Base-by-base conservation (phyloP, 53 echinoderm and acorn worm genomes). In the Actinopyga echinites region DNA sequence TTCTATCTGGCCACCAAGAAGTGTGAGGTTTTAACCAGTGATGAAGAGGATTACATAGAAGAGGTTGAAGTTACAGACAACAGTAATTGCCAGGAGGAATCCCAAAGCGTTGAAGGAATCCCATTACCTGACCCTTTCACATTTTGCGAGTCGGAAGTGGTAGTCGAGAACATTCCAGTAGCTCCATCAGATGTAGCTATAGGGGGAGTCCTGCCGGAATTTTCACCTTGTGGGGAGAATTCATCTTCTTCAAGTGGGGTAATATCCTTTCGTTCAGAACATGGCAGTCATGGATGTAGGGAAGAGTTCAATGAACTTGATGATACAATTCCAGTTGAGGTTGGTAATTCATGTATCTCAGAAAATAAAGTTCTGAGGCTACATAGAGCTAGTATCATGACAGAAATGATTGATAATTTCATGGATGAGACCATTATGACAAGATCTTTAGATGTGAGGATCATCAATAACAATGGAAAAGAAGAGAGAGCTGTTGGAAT, bases 401-500 rank as follows among this genome's bases (percentile, higher is more conserved):
- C 22, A 63, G 64, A 63, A 63, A 21, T 63, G 64, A 6, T 63
- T 23, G 28, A 55, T 17, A 26, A 55, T 21, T 56, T 57, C 57
- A 57, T 26, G 6, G 59, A 32, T 57, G 56, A 79, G 4, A 21
- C 30, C 11, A 79, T 57, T 15, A 79, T 79, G 35, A 9, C 53
- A 54, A 59, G 11, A 28, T 22, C 24, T 22, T 10, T 25, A 4
- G 56, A 78, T 12, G 52, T 54, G 12, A 78, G 28, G 29, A 79
- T 79, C 7, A 79, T 79, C 3, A 28, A 55, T 22, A 30, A 79
- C 37, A 79, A 61, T 30, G 80, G 80, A 21, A 10, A 61, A 6
- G 44, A 22, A 2, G 82, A 81, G 36, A 63, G 21, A 12, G 82
- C 38, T 2, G 22, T 26, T 30, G 82, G 82, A 4, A 26, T 13